A percentile compares a stretch with the other conserved stretches of the same genome.
These are phyloP conservation scores for Nymphalis urticae DNA, from an alignment of 2,888 invertebrate species.

Conservation along the genomic window DNA sequence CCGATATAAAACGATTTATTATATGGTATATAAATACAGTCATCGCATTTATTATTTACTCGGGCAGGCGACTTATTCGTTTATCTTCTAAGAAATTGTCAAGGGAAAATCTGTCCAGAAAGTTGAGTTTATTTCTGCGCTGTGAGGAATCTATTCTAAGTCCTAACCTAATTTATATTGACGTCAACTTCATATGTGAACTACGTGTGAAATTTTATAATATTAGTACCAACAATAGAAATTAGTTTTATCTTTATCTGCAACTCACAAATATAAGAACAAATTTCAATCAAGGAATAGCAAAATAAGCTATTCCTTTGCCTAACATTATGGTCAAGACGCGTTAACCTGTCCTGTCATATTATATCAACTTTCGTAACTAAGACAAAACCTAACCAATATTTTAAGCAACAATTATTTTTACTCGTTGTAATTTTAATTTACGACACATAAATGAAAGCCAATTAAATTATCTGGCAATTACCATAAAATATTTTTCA, in stretches of 20 bases:
- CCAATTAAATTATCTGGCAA: neutral
- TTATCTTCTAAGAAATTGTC: slow-evolving; percentile 21
- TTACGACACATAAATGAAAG: neutral
- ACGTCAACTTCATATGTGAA: neutral
- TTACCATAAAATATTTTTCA: slow-evolving; percentile 61
- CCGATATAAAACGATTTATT: neutral
- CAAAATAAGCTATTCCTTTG: too few relatives aligned
- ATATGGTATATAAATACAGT: neutral
- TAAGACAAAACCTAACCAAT: neutral
- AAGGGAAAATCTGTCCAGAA: slow-evolving; percentile 18
- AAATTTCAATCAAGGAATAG: too few relatives aligned
- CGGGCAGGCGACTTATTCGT: slow-evolving; percentile 3
- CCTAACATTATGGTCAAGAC: too few relatives aligned
- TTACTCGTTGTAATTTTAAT: neutral
- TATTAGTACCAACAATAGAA: neutral
- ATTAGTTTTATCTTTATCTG: neutral
- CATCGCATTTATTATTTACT: slow-evolving; percentile 10
- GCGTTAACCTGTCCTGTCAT: too few relatives aligned
- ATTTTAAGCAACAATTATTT: neutral
- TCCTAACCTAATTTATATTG: slow-evolving; percentile 19
- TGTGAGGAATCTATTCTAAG: slow-evolving; percentile 21
- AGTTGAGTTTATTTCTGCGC: slow-evolving; percentile 24
- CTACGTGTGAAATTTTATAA: neutral
- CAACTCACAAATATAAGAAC: too few relatives aligned
- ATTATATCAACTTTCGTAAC: too few relatives aligned